Base-by-base conservation (phyloP, 2,888 invertebrate species). In the Lochmaea capreae region DNA sequence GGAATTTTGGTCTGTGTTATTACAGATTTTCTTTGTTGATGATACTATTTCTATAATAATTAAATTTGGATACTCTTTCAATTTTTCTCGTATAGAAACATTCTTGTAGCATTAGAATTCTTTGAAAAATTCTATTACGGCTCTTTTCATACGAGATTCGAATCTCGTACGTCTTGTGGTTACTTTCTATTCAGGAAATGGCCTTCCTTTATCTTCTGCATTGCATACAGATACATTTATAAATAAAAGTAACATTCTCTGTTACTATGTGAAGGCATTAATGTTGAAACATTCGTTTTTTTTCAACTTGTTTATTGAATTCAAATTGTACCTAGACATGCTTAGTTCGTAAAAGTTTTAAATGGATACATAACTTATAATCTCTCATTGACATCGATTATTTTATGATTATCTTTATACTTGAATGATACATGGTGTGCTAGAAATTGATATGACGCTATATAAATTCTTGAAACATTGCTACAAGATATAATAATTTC, bases 181-280 rank as follows among this genome's bases (percentile, higher is more conserved):
- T 79, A 81, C 82, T 83, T 83, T 83, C 82, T 83, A 82, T 80
- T 77, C 81, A 80, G 82, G 81, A 82, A 82, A 82, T 80, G 80
- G 74, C 79, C 78, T 80, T 81, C 79, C 81, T 76, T 73, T 73
- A 75, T 74, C 72, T 74, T 78, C 77, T 80, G 80, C 78, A 68
- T 77, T 81, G 76, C 80, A 81, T 81, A 79, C 74, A 72, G 72
- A 74, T 74, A 72, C 73, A 65, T 68, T 65, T 75, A 67, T 71
- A 62, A 66, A 67, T 70, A 69, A 73, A 63, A 58, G 43, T 67
- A 72, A 68, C 73, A 57, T 68, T 67, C 65, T 73, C 65, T 73
- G 68, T 68, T 68, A 68, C 73, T 65, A 73, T 68, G 68, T 65
- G 71, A 65, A 57, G 65, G 58, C 58, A 68, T 22, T 68, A 57